Evolutionary conservation across 2,797 vertebrate species (phyloP).

Genomic region (Coilia nasus): DNA sequence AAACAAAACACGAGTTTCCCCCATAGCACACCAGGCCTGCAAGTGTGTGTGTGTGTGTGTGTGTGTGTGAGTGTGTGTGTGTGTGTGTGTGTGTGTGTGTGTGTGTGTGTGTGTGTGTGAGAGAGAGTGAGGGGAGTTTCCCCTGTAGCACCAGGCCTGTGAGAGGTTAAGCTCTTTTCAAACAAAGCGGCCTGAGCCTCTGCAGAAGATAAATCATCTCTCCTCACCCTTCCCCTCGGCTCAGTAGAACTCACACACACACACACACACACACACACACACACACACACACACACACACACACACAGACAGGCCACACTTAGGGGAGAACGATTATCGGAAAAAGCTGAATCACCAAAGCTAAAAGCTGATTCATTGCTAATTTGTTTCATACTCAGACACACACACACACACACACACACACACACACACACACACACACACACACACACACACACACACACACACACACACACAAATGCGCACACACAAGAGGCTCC

Average conservation of each 20-base stretch:
- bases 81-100: no score
- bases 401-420: no score
- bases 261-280: conserved; percentile 23
- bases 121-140: conserved; percentile 33
- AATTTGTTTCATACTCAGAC: no score
- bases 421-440: conserved; percentile 13
- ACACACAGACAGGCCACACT: not conserved
- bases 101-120: no score
- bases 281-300: conserved; percentile 3
- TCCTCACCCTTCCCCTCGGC: not conserved
- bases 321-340: not conserved
- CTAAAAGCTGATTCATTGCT: no score
- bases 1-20: conserved; percentile 63
- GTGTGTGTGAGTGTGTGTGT: no score
- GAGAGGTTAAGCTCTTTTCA: conserved; percentile 75
- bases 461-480: no score
- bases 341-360: not conserved
- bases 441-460: conserved; percentile 21
- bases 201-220: conserved; percentile 53
- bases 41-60: not conserved
- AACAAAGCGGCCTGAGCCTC: conserved; percentile 65
- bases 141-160: conserved; percentile 52
- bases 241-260: not conserved
- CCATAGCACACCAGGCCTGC: conserved; percentile 39
- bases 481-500: no score